Conservation (phyloP, 2,888 invertebrate species). For the Scaptodrosophila latifasciaeformis region DNA sequence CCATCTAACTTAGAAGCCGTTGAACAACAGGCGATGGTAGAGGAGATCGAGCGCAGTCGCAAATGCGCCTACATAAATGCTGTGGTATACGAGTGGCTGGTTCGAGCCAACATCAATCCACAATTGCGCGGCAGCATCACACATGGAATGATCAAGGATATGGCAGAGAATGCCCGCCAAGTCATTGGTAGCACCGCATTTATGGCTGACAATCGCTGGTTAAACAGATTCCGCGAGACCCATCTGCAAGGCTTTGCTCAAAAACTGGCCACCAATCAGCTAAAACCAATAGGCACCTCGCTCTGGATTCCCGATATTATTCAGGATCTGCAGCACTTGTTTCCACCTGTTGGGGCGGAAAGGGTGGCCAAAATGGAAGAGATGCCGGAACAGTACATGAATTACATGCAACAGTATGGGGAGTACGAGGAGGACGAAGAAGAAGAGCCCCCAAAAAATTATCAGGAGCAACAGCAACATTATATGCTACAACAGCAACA, state of each 20-base stretch:
- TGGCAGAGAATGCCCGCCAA: constrained; percentile 67
- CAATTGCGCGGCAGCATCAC: constrained; percentile 70
- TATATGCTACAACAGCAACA: constrained; percentile 41
- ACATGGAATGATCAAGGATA: constrained; percentile 72
- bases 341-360: constrained; percentile 69
- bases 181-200: constrained; percentile 67
- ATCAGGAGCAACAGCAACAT: constrained; percentile 56
- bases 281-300: constrained; percentile 68
- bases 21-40: constrained; percentile 69
- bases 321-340: constrained; percentile 65
- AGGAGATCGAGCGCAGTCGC: constrained; percentile 69
- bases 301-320: constrained; percentile 71
- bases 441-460: constrained; percentile 49
- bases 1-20: constrained; percentile 68
- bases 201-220: constrained; percentile 71
- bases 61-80: constrained; percentile 72
- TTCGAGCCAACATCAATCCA: constrained; percentile 70
- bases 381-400: constrained; percentile 69
- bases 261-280: constrained; percentile 65
- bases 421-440: constrained; percentile 72
- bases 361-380: constrained; percentile 68
- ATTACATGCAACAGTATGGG: constrained; percentile 70
- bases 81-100: constrained; percentile 72
- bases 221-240: constrained; percentile 71
- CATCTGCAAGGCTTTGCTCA: constrained; percentile 69